Evolutionary conservation across 2,888 invertebrate genomes (phyloP).

Genomic region (Troilus luridus): DNA sequence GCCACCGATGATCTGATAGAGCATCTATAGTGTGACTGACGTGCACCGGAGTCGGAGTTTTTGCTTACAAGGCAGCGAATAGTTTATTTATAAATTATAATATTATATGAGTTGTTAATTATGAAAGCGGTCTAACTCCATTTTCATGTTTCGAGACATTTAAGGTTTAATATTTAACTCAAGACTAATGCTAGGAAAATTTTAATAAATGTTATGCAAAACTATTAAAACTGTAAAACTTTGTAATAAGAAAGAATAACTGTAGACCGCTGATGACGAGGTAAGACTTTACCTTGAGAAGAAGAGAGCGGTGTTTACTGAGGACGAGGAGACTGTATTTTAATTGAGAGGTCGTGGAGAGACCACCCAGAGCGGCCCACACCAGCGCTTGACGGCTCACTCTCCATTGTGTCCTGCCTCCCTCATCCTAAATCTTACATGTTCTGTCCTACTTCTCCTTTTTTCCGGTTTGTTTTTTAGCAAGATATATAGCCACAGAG

Average conservation of each 20-base stretch:
- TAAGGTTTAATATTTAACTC: no score
- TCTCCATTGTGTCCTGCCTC: background rate
- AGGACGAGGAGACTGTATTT: constrained; percentile 24
- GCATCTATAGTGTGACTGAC: no score
- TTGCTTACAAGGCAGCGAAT: no score
- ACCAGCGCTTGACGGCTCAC: background rate
- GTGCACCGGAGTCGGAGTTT: no score
- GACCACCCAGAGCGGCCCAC: constrained; percentile 20
- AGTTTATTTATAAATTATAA: no score
- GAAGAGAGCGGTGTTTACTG: constrained; percentile 9
- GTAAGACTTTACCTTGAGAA: background rate
- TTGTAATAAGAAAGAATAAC: background rate
- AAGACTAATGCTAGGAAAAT: no score
- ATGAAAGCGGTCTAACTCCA: no score
- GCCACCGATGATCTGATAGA: no score
- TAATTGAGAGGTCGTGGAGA: constrained; percentile 40
- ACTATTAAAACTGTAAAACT: no score
- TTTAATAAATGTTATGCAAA: no score
- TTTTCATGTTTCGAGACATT: no score
- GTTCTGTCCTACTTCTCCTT: background rate
- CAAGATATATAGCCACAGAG: background rate
- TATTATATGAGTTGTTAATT: no score
- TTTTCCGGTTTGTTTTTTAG: background rate
- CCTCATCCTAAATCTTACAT: background rate
- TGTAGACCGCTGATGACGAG: background rate